Evolutionary conservation across 1,140 invertebrate species (phyloP), one percentile per base, ranked within the genome.

Genomic region (Ips nitidus): DNA sequence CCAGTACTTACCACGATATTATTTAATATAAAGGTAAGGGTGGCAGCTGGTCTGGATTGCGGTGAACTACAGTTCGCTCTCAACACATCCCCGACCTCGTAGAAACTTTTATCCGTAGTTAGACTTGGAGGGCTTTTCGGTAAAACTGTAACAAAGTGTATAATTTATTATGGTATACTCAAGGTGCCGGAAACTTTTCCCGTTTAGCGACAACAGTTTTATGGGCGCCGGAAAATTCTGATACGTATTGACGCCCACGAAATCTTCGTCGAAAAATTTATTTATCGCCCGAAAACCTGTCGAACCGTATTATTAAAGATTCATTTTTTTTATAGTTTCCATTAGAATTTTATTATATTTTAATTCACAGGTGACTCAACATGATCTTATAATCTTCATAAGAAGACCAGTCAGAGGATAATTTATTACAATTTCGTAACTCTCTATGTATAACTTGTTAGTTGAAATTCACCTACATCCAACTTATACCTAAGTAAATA

Each of bases 1-100:
- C 69, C 69, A 57, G 52, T 72, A 88, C 89, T 91, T 83, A 93
- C 91, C 83, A 87, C 84, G 73, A 87, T 83, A 75, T 88, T 87
- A 77, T 94, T 94, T 75, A 94, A 85, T 75, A 86, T 86, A 82
- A 93, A 92, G 55, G 85, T 87, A 60, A 93, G 82, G 83, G 43
- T 87, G 83, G 77, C 75, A 4, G 88, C 84, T 4, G 91, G 91
- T 61, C 86, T 81, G n/a, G 90, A 91, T 1, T 88, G 84, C 40
- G 87, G 84, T n/a, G 89, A 87, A 59, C 86, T 88, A 80, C 92
- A 94, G 78, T 91, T 91, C 43, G 89, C 91, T 74, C 85, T 81
- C 41, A 94, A 82, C 40, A 87, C 80, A 76, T 94, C 91, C 2
- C 90, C 91, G 3, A 88, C 84, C 74, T 90, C 88, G 80, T 93